Conservation (phyloP, 2,797 vertebrate species). For the Alauda arvensis region DNA sequence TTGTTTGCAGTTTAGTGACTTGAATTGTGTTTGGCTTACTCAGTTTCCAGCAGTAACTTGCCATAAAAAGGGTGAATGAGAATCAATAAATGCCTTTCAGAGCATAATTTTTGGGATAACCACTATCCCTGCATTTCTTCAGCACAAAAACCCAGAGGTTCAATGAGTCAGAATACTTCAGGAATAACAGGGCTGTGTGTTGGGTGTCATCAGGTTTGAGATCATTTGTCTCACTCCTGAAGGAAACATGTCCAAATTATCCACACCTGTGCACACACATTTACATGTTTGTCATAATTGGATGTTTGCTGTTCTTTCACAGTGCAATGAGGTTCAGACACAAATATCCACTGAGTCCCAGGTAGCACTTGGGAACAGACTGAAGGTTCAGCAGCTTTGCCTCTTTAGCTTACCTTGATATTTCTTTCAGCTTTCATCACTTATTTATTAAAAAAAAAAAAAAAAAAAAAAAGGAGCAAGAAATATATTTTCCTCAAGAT, state of each 20-base stretch:
- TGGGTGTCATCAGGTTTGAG: background rate
- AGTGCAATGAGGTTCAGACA: background rate
- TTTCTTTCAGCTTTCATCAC: background rate
- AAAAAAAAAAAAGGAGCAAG: background rate
- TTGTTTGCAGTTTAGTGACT: background rate
- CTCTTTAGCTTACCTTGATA: background rate
- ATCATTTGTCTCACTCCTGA: background rate
- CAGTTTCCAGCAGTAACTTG: background rate
- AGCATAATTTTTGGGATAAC: background rate
- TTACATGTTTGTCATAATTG: fast-evolving
- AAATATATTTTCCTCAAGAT: background rate
- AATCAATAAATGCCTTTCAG: background rate
- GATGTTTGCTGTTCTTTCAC: background rate
- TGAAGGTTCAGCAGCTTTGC: background rate
- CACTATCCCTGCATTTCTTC: background rate
- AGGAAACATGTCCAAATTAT: background rate
- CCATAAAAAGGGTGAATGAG: background rate
- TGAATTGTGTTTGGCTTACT: background rate
- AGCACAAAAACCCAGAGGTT: background rate
- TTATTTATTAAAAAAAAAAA: background rate
- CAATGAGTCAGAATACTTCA: background rate
- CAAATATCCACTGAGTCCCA: fast-evolving
- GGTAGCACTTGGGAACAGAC: background rate
- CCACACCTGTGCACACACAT: fast-evolving
- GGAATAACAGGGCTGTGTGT: background rate